These are phyloP conservation scores for Trachurus trachurus DNA, from an alignment of 2,797 vertebrate genomes.

Conservation along the genomic window DNA sequence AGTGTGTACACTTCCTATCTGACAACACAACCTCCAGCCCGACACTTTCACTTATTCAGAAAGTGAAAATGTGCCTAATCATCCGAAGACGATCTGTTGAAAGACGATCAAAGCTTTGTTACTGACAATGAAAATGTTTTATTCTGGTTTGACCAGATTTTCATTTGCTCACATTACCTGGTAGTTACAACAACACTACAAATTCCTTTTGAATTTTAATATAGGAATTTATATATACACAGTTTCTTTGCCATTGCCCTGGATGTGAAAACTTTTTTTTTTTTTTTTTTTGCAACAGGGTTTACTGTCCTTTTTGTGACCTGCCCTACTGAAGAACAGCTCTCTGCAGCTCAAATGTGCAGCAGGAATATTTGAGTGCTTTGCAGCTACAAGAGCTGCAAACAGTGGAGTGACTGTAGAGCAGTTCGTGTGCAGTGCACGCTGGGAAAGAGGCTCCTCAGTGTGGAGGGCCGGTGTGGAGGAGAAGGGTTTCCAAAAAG, in stretches of 20 bases:
- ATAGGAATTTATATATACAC: not conserved
- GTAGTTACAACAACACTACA: not conserved
- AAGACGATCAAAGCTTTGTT: not conserved
- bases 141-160: not conserved
- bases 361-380: constrained; percentile 10
- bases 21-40: constrained; percentile 7
- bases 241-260: not conserved
- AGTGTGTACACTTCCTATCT: constrained; percentile 1
- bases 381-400: constrained; percentile 14
- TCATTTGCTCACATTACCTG: no score
- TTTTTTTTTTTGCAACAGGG: constrained; percentile 20
- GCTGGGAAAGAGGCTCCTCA: constrained; percentile 15
- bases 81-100: not conserved
- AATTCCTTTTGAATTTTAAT: no score
- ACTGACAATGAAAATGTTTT: not conserved
- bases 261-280: constrained; percentile 4
- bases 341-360: constrained; percentile 12
- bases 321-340: not conserved
- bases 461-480: not conserved
- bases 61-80: no score
- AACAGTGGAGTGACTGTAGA: constrained; percentile 37
- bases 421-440: not conserved
- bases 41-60: not conserved
- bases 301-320: constrained; percentile 12
- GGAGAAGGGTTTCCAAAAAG: not conserved